Base-by-base conservation (phyloP, 2,888 invertebrate genomes). In the Neoaliturus tenellus region DNA sequence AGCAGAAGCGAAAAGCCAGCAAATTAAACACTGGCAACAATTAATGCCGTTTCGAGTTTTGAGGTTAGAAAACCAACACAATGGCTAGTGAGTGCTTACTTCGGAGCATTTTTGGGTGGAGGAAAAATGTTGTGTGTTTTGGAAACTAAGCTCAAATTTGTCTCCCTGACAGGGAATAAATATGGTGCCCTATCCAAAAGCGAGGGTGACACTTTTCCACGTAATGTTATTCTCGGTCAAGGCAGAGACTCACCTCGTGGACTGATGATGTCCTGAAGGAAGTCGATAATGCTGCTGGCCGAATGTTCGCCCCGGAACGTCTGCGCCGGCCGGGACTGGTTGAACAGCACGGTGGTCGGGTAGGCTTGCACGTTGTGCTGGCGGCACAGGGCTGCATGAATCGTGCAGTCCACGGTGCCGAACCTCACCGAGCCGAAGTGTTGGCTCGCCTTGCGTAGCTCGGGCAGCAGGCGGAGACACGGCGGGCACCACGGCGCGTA, bases 401-500 rank as follows among this genome's bases (percentile, higher is more conserved):
- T 90, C 0, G 94, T 94, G 89, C 95, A 95, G 89, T 95, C 95
- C 0, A 95, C 92, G 0, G 94, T 94, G 39, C 95, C 95, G 90
- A 95, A 92, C 80, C 90, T 90, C 14, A 92, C 90, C 25, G 90
- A 89, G 90, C 93, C 89, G 85, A 92, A 92, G 86, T 91, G 89
- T 62, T 91, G 89, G 81, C 95, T 94, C 20, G 94, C 93, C 89
- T 93, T 93, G 12, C 95, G 91, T 85, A 95, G 91, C 90, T 95
- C 94, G 17, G 95, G 94, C 83, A 95, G 90, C 86, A 95, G 90
- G 84, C 92, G 91, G 90, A 94, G 92, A 88, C 96, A 96, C 0
- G 95, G 95, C 5, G 95, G 95, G 89, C 96, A 96, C 95, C 95
- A 95, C 88, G 95, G 95, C 0, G 95, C 94, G 89, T 94, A 95